Evolutionary conservation across 2,113 vertebrate species (phyloP), one percentile per base, ranked within the genome.

Genomic region (Euleptes europaea): DNA sequence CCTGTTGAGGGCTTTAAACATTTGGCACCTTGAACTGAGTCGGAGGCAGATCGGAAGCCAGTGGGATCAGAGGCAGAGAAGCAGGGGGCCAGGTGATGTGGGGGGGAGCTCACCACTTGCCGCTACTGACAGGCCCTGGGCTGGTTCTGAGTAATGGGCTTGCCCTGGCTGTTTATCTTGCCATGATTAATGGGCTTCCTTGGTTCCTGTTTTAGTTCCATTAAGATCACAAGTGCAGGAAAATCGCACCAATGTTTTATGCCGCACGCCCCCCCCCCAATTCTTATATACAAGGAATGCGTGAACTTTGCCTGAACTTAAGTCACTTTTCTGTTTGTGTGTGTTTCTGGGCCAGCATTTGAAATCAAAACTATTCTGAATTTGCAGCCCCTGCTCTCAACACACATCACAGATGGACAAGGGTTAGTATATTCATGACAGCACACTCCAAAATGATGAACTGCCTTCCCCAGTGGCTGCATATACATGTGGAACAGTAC

Each of bases 121-220:
- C 57, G n/a, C 19, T 23, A 15, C 70, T 44, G 23, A 75, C 33
- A 71, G 33, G n/a, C 28, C 13, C 54, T 76, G 26, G 19, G 60
- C 72, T 76, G 31, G 60, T 76, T 87, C 84, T 5, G 35, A 88
- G 88, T 88, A 91, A 93, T 88, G 0, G 0, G 42, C 83, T 92
- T 82, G 87, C 89, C 89, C 88, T 90, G 87, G 89, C 93, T 95
- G 91, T 94, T 94, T 93, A 93, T 94, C 86, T 93, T 93, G n/a
- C 47, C 47, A 74, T 92, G 93, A 95, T 94, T 94, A 93, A 94
- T 93, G 90, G 81, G 90, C 1, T 5, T 73, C 88, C 88, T 86
- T 66, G 65, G 89, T 92, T 94, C 92, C 90, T 93, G 88, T 91
- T 94, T 85, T 91, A 94, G 69, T 88, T 94, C 93, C 90, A 93